Evolutionary conservation across 2,113 vertebrate species (phyloP), one percentile per base, ranked within the genome.

Genomic region (Motacilla alba): DNA sequence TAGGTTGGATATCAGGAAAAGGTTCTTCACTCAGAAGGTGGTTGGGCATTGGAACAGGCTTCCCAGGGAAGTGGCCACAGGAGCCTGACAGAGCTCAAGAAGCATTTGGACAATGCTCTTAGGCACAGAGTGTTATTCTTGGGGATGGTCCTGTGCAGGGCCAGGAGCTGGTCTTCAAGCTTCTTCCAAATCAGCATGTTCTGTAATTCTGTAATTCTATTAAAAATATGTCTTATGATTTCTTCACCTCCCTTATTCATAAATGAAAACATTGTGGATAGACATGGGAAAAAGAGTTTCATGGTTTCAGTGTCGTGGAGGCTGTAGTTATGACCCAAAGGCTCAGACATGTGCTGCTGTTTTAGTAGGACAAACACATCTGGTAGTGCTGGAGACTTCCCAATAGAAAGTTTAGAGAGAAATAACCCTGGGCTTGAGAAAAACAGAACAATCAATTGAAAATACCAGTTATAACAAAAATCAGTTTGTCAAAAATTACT

Each of bases 41-140:
- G 0, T 2, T 73, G 50, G 58, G 4, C 18, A 8, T 22, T 13
- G 10, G 11, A 58, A 37, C 19, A 66, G 21, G 4, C 4, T 73
- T 7, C 12, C 15, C 15, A 50, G 10, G 31, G 52, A 37, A 11
- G 13, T 18, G 22, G 6, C 27, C 14, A 37, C 31, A 73, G 44
- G 39, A 52, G 9, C 33, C 68, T 44, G 44, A 4, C 4, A 52
- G 11, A 73, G 1, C 10, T 39, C 39, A 46, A 24, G 28, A 28
- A 74, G 13, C 0, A 1, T 26, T 75, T 46, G 33, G 7, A 21
- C 37, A 67, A 4, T 37, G 6, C 10, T 52, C 6, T 74, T 6
- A 8, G 46, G 4, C 9, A 39, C 23, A 30, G 1, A 15, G 2
- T 33, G 13, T 28, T 27, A 39, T 15, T 16, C 27, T 24, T 44